Conservation (phyloP, 2,797 vertebrate genomes). For the Australoheros facetus region DNA sequence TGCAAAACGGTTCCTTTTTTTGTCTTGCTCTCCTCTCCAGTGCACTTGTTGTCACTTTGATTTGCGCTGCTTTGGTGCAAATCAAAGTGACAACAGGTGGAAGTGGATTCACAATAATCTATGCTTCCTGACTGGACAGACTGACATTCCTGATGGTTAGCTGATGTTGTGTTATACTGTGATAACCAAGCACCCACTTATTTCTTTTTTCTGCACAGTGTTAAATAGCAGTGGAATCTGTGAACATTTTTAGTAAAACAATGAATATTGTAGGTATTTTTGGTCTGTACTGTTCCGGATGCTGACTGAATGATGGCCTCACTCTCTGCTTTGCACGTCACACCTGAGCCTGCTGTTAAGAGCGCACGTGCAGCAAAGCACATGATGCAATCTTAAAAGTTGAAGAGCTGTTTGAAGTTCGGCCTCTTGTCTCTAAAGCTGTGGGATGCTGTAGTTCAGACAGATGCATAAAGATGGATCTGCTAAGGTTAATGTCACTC, state of each 20-base stretch:
- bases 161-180: neutral
- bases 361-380: conserved; percentile 39
- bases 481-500: neutral
- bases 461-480: neutral
- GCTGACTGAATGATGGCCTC: conserved; percentile 47
- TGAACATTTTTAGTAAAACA: neutral
- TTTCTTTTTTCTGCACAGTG: no score
- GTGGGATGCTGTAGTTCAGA: neutral
- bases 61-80: no score
- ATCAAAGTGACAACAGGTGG: no score
- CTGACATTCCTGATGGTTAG: neutral
- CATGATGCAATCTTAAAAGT: conserved; percentile 16
- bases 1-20: neutral
- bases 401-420: conserved; percentile 5
- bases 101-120: neutral
- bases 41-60: neutral
- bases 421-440: neutral
- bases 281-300: neutral
- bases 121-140: neutral
- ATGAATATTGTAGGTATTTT: neutral
- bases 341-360: conserved; percentile 50
- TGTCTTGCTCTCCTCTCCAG: neutral
- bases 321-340: conserved; percentile 70
- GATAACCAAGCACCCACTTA: neutral
- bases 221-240: neutral